Conservation (phyloP, 2,797 vertebrate species). For the Pantherophis alleghaniensis region DNA sequence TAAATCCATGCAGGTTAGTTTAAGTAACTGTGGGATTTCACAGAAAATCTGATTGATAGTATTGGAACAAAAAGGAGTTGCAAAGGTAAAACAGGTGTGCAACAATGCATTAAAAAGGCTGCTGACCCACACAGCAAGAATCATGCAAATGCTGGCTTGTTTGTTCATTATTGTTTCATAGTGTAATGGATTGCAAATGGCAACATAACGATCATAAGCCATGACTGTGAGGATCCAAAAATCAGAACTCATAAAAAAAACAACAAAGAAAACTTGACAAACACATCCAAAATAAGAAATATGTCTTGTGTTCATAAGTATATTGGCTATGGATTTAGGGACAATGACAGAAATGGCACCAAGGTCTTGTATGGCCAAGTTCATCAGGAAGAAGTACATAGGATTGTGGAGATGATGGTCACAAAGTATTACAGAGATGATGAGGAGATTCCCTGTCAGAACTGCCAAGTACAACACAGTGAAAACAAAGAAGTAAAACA, state of each 20-base stretch:
- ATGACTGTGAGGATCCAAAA: not conserved
- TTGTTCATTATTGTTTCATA: slow-evolving; percentile 26
- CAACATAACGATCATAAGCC: slow-evolving; percentile 17
- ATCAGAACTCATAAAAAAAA: not conserved
- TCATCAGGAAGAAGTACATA: slow-evolving; percentile 16
- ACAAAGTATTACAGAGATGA: not conserved
- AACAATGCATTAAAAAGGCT: not conserved
- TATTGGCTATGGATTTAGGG: slow-evolving; percentile 1
- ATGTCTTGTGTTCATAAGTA: not conserved
- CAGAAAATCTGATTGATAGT: slow-evolving; percentile 1
- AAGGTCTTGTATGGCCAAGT: not conserved
- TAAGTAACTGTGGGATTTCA: slow-evolving; percentile 5
- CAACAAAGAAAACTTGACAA: not conserved
- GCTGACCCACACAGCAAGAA: not conserved
- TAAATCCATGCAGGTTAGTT: not conserved
- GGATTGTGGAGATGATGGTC: not conserved
- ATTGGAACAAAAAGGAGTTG: not conserved
- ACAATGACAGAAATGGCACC: not conserved
- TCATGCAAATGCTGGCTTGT: not conserved
- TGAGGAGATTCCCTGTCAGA: not conserved
- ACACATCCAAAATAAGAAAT: slow-evolving; percentile 10
- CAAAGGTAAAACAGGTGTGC: not conserved
- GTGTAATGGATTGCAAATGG: slow-evolving; percentile 11
- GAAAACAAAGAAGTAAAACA: not conserved
- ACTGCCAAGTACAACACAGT: not conserved